Base-by-base conservation (phyloP, 2,888 invertebrate genomes). In the Drosophila affinis region DNA sequence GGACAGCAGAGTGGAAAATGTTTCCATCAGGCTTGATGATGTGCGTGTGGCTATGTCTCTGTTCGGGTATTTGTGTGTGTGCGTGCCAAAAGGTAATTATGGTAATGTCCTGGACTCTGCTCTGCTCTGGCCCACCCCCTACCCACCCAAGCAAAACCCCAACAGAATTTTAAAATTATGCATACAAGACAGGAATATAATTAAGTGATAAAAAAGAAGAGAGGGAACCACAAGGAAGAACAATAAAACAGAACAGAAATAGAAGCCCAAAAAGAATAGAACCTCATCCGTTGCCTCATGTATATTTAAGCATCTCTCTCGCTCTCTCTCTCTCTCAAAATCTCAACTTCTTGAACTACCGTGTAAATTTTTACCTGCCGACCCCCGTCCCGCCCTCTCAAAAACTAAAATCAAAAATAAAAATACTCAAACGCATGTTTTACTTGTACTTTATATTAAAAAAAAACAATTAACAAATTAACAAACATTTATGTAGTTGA, bases 171-270 rank as follows among this genome's bases (percentile, higher is more conserved):
- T 79, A 69, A 77, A 81, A 79, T 79, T 83, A 79, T 81, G 84
- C 81, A 84, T 77, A 83, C 79, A 80, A 83, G 75, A 75, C 78
- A 57, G 56, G 70, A 75, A 65, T 71, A 75, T 79, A 83, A 82
- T 82, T 80, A 81, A 79, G 86, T 83, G 77, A 80, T 80, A 73
- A 62, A 56, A 52, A 62, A 56, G 52, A 46, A 48, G 51, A 59
- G 45, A 59, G 45, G 47, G 14, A 60, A 21, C 29, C n/a, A 34
- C 24, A 14, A 27, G 54, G 29, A 14, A 27, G 54, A 18, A 34
- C 39, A 14, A 48, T 56, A 48, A 34, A 56, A 67, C 57, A 47
- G 39, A 14, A 14, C 14, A 21, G 21, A 21, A 21, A 21, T 21
- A 21, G 12, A 14, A 39, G 7, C 14, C 4, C 34, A 34, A 39